phyloP scores from a whole-genome alignment of 2,888 invertebrate genomes.

The Drosophila leonis region DNA sequence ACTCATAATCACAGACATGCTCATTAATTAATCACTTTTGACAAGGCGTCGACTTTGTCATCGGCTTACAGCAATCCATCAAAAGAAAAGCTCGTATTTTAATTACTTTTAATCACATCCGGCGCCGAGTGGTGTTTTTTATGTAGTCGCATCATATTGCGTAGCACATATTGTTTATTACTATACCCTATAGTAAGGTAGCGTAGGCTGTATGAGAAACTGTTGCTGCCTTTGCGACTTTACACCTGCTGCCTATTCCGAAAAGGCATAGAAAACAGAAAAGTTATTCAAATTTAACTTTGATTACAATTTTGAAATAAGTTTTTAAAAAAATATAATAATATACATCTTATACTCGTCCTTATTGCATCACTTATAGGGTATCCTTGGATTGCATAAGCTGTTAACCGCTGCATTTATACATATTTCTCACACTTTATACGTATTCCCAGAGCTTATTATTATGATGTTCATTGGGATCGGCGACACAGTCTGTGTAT shows the following conservation, averaged over 20 bases:
- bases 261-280: too few relatives aligned
- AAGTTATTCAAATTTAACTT: too few relatives aligned
- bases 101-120: constrained; percentile 70
- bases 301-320: too few relatives aligned
- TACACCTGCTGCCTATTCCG: background rate
- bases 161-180: constrained; percentile 7
- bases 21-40: constrained; percentile 68
- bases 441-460: constrained; percentile 66
- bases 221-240: background rate
- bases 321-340: background rate
- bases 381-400: constrained; percentile 9
- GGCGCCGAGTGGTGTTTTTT: constrained; percentile 26
- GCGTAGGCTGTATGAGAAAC: background rate
- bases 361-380: background rate
- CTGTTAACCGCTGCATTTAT: background rate
- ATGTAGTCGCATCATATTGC: constrained; percentile 10
- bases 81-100: constrained; percentile 51
- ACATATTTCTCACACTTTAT: constrained; percentile 40
- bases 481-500: constrained; percentile 4
- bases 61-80: constrained; percentile 51
- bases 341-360: background rate
- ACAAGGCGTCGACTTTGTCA: constrained; percentile 40
- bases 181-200: constrained; percentile 5
- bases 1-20: background rate
- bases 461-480: constrained; percentile 58